phyloP scores from a whole-genome alignment of 1,140 invertebrate genomes.

The Drosophila obscura region DNA sequence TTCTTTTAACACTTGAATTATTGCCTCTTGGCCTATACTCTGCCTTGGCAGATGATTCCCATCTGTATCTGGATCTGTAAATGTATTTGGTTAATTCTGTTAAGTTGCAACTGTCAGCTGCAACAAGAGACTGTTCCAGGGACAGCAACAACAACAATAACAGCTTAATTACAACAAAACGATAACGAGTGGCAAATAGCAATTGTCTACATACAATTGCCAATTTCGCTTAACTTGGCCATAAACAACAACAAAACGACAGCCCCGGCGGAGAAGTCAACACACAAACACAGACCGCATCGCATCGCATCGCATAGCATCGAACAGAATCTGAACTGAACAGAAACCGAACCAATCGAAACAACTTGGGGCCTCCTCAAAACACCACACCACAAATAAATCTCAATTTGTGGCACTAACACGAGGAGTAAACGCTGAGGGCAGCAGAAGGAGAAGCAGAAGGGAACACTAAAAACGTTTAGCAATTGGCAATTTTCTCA shows the following conservation, averaged over 20 bases:
- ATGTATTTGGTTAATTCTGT: conserved; percentile 21
- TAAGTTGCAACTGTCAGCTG: conserved; percentile 45
- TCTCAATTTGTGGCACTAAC: conserved; percentile 71
- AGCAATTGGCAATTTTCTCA: conserved; percentile 68
- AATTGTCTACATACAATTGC: conserved; percentile 74
- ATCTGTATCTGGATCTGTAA: conserved; percentile 22
- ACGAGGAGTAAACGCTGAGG: conserved; percentile 46
- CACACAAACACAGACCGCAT: conserved; percentile 5
- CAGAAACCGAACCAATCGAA: conserved; percentile 18
- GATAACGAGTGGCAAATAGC: conserved; percentile 60
- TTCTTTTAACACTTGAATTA: conserved; percentile 76
- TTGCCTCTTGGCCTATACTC: conserved; percentile 22
- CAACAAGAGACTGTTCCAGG: conserved; percentile 20
- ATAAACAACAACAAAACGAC: conserved; percentile 54
- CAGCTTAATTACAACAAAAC: conserved; percentile 75
- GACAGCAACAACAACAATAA: conserved; percentile 59
- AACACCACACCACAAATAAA: conserved; percentile 60
- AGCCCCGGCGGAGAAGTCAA: conserved; percentile 6
- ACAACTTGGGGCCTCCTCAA: conserved; percentile 43
- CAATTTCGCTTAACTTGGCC: conserved; percentile 72
- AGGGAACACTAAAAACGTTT: conserved; percentile 58
- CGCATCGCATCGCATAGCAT: too few species aligned
- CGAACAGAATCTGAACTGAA: too few species aligned
- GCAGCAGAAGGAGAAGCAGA: conserved; percentile 18
- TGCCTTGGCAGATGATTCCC: too few species aligned